Base-by-base conservation (phyloP, 2,113 vertebrate species). In the Machaerirhynchus nigripectus region DNA sequence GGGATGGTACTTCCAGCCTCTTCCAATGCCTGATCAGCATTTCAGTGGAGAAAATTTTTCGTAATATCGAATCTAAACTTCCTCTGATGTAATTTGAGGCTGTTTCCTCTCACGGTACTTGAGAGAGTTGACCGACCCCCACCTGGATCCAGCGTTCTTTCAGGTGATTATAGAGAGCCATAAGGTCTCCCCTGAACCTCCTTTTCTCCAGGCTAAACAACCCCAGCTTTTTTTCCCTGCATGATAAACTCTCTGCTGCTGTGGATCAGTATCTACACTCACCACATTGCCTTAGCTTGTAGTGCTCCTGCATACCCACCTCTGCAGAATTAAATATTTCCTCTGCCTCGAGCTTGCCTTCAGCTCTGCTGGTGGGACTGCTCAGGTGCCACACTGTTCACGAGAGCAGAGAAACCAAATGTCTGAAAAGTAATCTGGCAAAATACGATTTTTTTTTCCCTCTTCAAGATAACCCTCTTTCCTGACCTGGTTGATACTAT, bases 341-440 rank as follows among this genome's bases (percentile, higher is more conserved):
- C 13, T 37, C 13, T 76, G 22, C 53, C 35, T 33, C 0, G 0
- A 37, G 35, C 31, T 63, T 28, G 15, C 17, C 30, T 67, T 50
- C 3, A 5, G 52, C 39, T 50, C 16, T 13, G 28, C 42, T 33
- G 21, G 8, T 52, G n/a, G 39, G 30, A 10, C 13, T 33, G 27
- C 13, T 67, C 2, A 3, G 35, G 26, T 10, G 3, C 59, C 39
- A 21, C 0, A 1, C 67, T 49, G 37, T 18, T 10, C 6, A 1
- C 2, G 2, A 30, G 24, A 46, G 13, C 40, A 30, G 42, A 73
- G 52, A 65, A 77, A 13, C 5, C 35, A 49, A 7, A 15, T 22
- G 12, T 42, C 60, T 65, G 44, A 30, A 65, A 56, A 61, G 23
- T 44, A 47, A 81, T 40, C 37, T 33, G 57, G 44, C 27, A 69